Evolutionary conservation across 2,888 invertebrate species (phyloP).

Genomic region (Rhagium mordax): DNA sequence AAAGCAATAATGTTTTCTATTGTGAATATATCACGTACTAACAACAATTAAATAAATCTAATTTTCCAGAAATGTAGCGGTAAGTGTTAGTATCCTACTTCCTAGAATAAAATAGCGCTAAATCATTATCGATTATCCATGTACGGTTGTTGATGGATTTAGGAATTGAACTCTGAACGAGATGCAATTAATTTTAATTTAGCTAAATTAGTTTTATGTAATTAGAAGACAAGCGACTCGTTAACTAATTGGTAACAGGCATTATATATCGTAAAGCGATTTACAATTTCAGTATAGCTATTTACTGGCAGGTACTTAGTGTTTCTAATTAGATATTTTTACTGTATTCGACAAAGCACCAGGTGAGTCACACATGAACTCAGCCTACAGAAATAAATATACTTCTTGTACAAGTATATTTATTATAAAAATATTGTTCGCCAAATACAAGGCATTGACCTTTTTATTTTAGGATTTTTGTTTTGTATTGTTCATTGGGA

Average conservation of each 20-base stretch:
- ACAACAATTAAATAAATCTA: slow-evolving; percentile 8
- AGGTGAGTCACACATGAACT: neutral
- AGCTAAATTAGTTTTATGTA: slow-evolving; percentile 44
- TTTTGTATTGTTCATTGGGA: too few species aligned
- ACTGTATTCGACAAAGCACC: neutral
- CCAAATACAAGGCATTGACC: too few species aligned
- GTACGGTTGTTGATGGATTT: slow-evolving; percentile 41
- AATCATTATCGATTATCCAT: slow-evolving; percentile 38
- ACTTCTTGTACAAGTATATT: too few species aligned
- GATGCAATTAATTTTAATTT: slow-evolving; percentile 48
- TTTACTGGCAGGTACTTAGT: neutral
- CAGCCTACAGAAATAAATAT: neutral
- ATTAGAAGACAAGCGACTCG: slow-evolving; percentile 43
- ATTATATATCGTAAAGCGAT: slow-evolving; percentile 19
- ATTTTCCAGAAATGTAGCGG: neutral
- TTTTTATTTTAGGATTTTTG: too few species aligned
- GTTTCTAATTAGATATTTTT: slow-evolving; percentile 21
- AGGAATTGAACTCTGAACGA: slow-evolving; percentile 43
- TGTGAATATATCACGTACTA: neutral
- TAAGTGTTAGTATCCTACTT: slow-evolving; percentile 15
- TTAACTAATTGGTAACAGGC: slow-evolving; percentile 40
- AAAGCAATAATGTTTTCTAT: neutral
- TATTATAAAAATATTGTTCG: too few species aligned
- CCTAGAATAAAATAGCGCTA: slow-evolving; percentile 21
- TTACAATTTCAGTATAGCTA: slow-evolving; percentile 1